These are phyloP conservation scores for Xylocopa sonorina DNA, from an alignment of 1,140 invertebrate genomes.

Conservation along the genomic window DNA sequence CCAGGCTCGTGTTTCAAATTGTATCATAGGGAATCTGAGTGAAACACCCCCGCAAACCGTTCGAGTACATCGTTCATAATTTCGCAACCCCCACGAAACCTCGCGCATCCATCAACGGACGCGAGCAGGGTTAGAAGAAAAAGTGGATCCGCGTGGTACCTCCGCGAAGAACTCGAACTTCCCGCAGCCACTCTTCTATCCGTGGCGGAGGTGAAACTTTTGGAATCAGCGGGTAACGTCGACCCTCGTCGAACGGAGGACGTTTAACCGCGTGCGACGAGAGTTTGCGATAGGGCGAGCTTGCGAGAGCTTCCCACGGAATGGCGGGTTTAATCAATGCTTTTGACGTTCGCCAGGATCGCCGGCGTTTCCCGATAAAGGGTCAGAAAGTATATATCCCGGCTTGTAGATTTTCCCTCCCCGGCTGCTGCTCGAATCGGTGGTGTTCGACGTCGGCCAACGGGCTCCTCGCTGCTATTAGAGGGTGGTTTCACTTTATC, in stretches of 20 bases:
- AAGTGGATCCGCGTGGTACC: too few species aligned
- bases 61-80: too few species aligned
- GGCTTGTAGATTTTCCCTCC: not conserved
- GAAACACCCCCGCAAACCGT: too few species aligned
- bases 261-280: conserved; percentile 45
- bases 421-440: accelerated
- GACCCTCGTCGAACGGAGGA: conserved; percentile 38
- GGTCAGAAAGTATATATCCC: conserved; percentile 56
- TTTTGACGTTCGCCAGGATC: conserved; percentile 59
- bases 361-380: conserved; percentile 45
- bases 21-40: too few species aligned
- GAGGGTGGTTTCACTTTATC: conserved; percentile 2
- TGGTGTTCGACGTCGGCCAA: not conserved
- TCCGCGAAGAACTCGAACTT: too few species aligned
- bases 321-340: conserved; percentile 68
- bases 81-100: too few species aligned
- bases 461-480: not conserved
- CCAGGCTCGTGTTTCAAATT: too few species aligned
- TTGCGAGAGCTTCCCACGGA: conserved; percentile 54
- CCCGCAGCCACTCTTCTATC: too few species aligned
- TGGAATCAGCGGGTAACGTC: conserved; percentile 21
- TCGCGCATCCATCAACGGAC: too few species aligned
- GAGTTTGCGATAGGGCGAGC: conserved; percentile 8
- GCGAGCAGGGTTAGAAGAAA: too few species aligned
- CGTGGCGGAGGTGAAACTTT: conserved; percentile 25